Evolutionary conservation across 2,888 invertebrate genomes (phyloP), one percentile per base, ranked within the genome.

Genomic region (Graphium colonna): DNA sequence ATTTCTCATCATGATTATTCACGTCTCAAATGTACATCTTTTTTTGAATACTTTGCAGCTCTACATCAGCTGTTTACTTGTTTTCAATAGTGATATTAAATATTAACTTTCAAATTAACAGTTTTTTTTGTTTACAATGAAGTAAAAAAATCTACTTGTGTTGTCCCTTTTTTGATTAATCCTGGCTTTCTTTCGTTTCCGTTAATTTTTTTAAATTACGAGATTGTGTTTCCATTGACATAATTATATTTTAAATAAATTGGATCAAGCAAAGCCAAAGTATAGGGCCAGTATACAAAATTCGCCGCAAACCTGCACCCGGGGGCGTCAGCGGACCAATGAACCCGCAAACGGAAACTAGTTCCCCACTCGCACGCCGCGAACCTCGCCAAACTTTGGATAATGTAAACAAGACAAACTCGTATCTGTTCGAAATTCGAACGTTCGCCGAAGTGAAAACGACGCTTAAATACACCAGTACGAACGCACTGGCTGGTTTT

Each of bases 341-440:
- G 84, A 88, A 86, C 88, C 68, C 67, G 71, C 67, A 75, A 82
- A 83, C 74, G 69, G 61, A 82, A 84, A 82, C 82, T 76, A 73
- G 84, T 85, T 82, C 72, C 71, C 68, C 68, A 67, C 70, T 71
- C 73, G 76, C 72, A 63, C 66, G 70, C 71, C 64, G 70, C 61
- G 63, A 63, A 63, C 69, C 65, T 64, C 69, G 62, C 63, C 56
- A 57, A 57, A 55, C 53, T 60, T 65, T 57, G 65, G 61, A n/a
- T 62, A 69, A 71, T 57, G 50, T 52, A 48, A 52, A 49, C 13
- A 44, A 21, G 39, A 44, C 43, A 28, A 28, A 53, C 47, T 9
- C 16, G 42, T 42, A 38, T 47, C 15, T 38, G 36, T 31, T n/a
- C n/a, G n/a, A n/a, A n/a, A n/a, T n/a, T n/a, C n/a, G 28, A 13